Evolutionary conservation across 2,888 invertebrate species (phyloP).

Genomic region (Aleiodes alternator): DNA sequence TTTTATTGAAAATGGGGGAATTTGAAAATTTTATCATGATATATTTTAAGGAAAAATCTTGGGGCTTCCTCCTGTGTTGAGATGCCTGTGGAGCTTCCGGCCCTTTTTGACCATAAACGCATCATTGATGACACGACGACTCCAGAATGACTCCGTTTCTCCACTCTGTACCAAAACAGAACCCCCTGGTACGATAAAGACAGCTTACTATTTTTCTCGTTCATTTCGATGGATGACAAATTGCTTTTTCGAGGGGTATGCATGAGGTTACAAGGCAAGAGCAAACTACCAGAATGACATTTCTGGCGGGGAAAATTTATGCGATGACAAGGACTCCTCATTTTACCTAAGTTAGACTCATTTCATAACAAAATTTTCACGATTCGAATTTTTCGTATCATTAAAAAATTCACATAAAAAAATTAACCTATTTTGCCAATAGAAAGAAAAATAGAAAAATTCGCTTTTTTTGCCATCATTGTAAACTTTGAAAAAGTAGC

Average conservation of each 20-base stretch:
- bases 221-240: conserved; percentile 23
- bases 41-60: conserved; percentile 65
- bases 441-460: background rate
- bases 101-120: conserved; percentile 62
- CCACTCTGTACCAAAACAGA: conserved; percentile 6
- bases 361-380: background rate
- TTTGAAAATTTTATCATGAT: conserved; percentile 40
- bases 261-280: conserved; percentile 10
- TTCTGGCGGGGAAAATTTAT: background rate
- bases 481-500: background rate
- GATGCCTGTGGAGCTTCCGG: conserved; percentile 65
- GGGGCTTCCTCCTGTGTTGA: conserved; percentile 61
- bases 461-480: background rate
- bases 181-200: background rate
- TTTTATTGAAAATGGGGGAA: too few species aligned
- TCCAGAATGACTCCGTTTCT: conserved; percentile 21
- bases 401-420: conserved; percentile 1
- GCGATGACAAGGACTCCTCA: conserved; percentile 9
- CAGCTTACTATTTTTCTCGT: conserved; percentile 23
- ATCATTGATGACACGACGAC: conserved; percentile 61
- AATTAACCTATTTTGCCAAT: too few species aligned
- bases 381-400: conserved; percentile 6
- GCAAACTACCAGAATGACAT: background rate
- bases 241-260: conserved; percentile 15
- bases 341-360: background rate